These are phyloP conservation scores for Ctenicera cuprea DNA, from an alignment of 2,888 invertebrate species.

Conservation along the genomic window DNA sequence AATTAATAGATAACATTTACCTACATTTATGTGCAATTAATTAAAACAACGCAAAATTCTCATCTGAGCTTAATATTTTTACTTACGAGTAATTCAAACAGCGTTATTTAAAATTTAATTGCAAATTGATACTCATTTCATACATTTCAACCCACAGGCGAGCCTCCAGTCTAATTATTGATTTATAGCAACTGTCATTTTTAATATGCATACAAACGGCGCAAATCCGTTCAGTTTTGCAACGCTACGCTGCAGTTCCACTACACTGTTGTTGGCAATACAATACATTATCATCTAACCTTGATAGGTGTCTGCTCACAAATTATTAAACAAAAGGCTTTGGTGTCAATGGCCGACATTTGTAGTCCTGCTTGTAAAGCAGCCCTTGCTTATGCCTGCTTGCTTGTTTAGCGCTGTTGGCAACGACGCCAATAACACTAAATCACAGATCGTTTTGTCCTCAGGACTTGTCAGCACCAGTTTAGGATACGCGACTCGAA, in stretches of 20 bases:
- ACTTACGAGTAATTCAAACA: no score
- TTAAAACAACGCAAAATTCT: no score
- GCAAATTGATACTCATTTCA: no score
- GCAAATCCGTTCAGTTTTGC: neutral
- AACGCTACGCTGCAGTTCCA: neutral
- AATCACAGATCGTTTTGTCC: conserved; percentile 15
- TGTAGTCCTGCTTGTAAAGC: neutral
- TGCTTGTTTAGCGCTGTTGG: conserved; percentile 16
- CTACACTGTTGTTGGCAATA: neutral
- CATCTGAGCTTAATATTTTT: no score
- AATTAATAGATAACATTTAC: no score
- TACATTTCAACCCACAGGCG: no score
- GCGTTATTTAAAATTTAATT: no score
- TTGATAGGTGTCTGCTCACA: neutral
- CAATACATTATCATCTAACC: conserved; percentile 1
- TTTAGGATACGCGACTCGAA: conserved; percentile 8
- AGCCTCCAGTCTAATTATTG: neutral
- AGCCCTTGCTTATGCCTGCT: neutral
- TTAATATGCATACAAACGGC: neutral
- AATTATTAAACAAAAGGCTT: conserved; percentile 5
- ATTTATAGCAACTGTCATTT: neutral
- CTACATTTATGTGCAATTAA: no score
- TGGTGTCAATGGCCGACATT: conserved; percentile 7
- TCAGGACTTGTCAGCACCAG: conserved; percentile 13
- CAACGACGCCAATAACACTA: conserved; percentile 13